phyloP scores from a whole-genome alignment of 1,140 invertebrate genomes.

The Druon quercuslanigerum region DNA sequence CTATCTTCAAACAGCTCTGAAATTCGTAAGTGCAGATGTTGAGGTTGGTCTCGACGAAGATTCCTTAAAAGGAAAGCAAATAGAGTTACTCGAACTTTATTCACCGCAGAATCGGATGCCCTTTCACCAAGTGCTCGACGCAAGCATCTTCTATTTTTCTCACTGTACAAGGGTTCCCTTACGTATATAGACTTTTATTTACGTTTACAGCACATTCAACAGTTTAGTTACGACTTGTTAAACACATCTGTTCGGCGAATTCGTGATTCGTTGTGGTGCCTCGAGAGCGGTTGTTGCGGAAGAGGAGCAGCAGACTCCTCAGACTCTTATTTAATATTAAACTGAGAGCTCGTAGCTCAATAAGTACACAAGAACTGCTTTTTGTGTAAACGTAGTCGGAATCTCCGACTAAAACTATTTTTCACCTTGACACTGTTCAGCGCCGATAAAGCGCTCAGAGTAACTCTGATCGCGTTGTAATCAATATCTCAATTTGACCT shows the following conservation, averaged over 20 bases:
- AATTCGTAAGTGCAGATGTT: neutral
- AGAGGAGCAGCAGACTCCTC: constrained; percentile 32
- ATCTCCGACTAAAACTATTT: neutral
- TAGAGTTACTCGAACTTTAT: too few relatives aligned
- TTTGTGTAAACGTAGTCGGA: neutral
- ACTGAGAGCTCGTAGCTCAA: constrained; percentile 50
- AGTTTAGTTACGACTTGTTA: constrained; percentile 29
- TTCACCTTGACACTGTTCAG: neutral
- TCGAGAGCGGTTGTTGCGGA: constrained; percentile 32
- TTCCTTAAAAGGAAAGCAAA: too few relatives aligned
- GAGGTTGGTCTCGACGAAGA: neutral
- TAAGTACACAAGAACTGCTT: constrained; percentile 54
- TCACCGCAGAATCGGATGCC: neutral
- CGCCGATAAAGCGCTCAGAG: neutral
- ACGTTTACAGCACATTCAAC: constrained; percentile 30
- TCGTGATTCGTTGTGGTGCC: constrained; percentile 11
- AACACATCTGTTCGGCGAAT: constrained; percentile 25
- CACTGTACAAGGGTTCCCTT: neutral
- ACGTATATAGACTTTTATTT: neutral
- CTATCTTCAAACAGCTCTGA: neutral
- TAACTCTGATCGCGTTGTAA: neutral
- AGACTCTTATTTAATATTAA: constrained; percentile 40
- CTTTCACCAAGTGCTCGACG: neutral
- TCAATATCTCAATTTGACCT: too few relatives aligned
- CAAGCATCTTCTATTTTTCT: neutral